These are phyloP conservation scores for Macaca nemestrina DNA, from an alignment of 2,113 vertebrate genomes.

Conservation along the genomic window DNA sequence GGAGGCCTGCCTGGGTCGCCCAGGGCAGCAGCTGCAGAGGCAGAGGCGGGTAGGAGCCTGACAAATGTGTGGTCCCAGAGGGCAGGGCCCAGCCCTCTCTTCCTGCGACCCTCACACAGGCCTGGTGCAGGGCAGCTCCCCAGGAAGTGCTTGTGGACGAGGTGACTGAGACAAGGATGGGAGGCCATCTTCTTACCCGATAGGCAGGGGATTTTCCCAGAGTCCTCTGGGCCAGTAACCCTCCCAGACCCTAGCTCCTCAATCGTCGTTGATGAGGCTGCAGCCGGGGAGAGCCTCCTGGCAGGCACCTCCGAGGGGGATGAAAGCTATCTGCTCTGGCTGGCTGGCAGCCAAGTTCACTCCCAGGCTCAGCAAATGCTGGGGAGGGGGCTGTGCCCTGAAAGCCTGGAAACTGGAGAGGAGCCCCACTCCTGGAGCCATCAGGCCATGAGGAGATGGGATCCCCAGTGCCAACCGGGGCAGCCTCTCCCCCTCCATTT, in stretches of 20 bases:
- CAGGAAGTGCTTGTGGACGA: not conserved
- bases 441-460: not conserved
- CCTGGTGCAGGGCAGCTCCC: fast-evolving
- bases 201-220: slow-evolving; percentile 2
- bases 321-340: not conserved
- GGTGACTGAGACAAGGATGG: not conserved
- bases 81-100: not conserved
- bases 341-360: slow-evolving; percentile 20
- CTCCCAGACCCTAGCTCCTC: not conserved
- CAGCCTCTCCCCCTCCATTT: not conserved
- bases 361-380: slow-evolving; percentile 52
- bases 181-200: not conserved
- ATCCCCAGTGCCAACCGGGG: fast-evolving
- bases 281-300: not conserved
- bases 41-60: not conserved
- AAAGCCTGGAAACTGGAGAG: not conserved
- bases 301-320: not conserved
- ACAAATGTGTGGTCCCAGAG: not conserved
- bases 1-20: not conserved
- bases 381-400: not conserved
- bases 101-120: not conserved
- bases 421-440: not conserved
- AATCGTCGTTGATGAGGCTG: not conserved
- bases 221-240: slow-evolving; percentile 1
- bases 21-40: not conserved